Evolutionary conservation across 2,797 vertebrate genomes (phyloP).

Genomic region (Takifugu ocellatus): DNA sequence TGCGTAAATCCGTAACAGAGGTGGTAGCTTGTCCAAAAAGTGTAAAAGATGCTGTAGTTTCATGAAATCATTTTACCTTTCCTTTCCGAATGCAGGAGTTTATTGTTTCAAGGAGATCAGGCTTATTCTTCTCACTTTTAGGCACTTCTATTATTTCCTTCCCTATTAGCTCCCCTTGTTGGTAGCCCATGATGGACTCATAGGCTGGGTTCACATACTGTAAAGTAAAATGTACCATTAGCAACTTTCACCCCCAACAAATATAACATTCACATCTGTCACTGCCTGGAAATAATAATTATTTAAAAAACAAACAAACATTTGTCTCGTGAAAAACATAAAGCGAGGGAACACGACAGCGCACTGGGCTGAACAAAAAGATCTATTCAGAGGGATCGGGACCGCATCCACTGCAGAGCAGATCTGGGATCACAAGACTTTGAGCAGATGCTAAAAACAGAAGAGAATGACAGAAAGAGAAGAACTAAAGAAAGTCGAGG

Average conservation of each 20-base stretch:
- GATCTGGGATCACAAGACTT: constrained; percentile 52
- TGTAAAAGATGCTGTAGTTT: constrained; percentile 1
- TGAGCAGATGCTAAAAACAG: constrained; percentile 22
- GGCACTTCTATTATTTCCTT: constrained; percentile 95
- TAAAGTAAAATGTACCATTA: constrained; percentile 33
- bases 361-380: constrained; percentile 36
- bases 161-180: constrained; percentile 90
- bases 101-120: constrained; percentile 93
- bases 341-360: constrained; percentile 19
- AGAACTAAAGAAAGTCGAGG: not conserved
- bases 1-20: not conserved
- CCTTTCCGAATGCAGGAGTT: constrained; percentile 93
- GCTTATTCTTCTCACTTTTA: constrained; percentile 95
- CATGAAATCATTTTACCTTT: constrained; percentile 81
- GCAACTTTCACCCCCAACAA: constrained; percentile 4
- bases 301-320: constrained; percentile 10
- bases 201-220: constrained; percentile 98
- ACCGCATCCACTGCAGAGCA: constrained; percentile 27
- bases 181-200: constrained; percentile 93
- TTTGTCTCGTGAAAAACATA: constrained; percentile 24
- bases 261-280: constrained; percentile 3
- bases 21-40: not conserved
- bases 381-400: constrained; percentile 35
- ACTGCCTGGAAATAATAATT: constrained; percentile 8
- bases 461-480: not conserved